Percentiles rank a stretch among this genome's conserved stretches.
Evolutionary conservation across 1,140 invertebrate genomes (phyloP).

Genomic region (Nasonia vitripennis): DNA sequence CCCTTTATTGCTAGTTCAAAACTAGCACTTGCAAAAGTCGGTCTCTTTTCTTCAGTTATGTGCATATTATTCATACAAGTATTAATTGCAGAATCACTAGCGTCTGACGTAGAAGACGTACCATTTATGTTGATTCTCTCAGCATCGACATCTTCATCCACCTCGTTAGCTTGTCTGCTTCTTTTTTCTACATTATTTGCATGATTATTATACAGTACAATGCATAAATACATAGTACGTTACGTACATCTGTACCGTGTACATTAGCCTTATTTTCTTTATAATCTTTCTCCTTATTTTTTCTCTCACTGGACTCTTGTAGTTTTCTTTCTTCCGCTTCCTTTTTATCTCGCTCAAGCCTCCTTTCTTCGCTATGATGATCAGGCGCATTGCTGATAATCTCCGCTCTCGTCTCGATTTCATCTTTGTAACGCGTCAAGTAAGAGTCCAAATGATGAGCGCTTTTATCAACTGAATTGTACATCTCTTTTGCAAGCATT

Average conservation of each 20-base stretch:
- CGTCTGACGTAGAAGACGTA: no score
- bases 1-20: neutral
- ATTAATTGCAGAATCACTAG: no score
- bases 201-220: no score
- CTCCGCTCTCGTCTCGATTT: neutral
- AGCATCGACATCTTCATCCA: no score
- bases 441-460: slow-evolving; percentile 1
- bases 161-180: no score
- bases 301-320: neutral
- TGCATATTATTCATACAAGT: no score
- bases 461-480: slow-evolving; percentile 2
- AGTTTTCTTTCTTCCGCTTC: neutral
- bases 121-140: no score
- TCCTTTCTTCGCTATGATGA: slow-evolving; percentile 13
- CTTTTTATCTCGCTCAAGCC: neutral
- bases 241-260: no score
- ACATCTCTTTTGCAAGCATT: neutral
- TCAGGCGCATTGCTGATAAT: neutral
- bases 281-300: neutral
- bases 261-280: neutral
- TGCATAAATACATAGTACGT: no score
- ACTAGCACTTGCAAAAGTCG: neutral
- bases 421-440: neutral
- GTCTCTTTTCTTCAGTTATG: no score
- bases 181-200: no score